A percentile compares a stretch with the other conserved stretches of the same genome.
phyloP scores from a whole-genome alignment of 2,888 invertebrate species.

The Cryptus armator region DNA sequence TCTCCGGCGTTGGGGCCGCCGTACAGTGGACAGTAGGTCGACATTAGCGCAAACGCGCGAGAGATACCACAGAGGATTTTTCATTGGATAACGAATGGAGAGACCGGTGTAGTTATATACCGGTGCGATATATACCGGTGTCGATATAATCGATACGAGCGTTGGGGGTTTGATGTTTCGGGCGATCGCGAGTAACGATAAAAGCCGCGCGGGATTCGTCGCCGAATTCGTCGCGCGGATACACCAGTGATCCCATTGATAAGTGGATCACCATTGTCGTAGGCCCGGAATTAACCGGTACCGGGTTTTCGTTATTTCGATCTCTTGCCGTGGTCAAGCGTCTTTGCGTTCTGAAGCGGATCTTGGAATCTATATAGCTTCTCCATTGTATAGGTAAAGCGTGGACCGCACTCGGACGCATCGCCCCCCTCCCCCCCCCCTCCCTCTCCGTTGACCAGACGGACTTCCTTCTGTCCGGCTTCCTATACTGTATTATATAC shows the following conservation, averaged over 20 bases:
- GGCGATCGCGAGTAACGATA: slow-evolving; percentile 55
- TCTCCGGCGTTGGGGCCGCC: slow-evolving; percentile 53
- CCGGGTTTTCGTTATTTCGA: slow-evolving; percentile 1
- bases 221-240: slow-evolving; percentile 79
- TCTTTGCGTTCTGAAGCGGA: slow-evolving; percentile 1
- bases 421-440: slow-evolving; percentile 17
- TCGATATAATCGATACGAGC: slow-evolving; percentile 54
- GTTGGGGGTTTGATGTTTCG: slow-evolving; percentile 35
- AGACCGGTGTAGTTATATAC: slow-evolving; percentile 24
- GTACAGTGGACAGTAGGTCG: slow-evolving; percentile 58
- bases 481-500: slow-evolving; percentile 39
- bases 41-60: slow-evolving; percentile 42
- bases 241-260: slow-evolving; percentile 83
- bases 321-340: slow-evolving; percentile 29
- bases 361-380: neutral
- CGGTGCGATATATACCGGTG: slow-evolving; percentile 48
- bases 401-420: slow-evolving; percentile 4
- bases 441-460: neutral
- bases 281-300: slow-evolving; percentile 73
- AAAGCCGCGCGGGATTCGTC: slow-evolving; percentile 49
- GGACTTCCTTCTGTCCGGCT: slow-evolving; percentile 62
- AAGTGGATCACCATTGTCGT: slow-evolving; percentile 83
- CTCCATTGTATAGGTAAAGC: neutral
- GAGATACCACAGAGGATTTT: slow-evolving; percentile 45
- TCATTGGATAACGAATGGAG: slow-evolving; percentile 29